Base-by-base conservation (phyloP, 2,888 invertebrate species). In the Ischnura elegans region DNA sequence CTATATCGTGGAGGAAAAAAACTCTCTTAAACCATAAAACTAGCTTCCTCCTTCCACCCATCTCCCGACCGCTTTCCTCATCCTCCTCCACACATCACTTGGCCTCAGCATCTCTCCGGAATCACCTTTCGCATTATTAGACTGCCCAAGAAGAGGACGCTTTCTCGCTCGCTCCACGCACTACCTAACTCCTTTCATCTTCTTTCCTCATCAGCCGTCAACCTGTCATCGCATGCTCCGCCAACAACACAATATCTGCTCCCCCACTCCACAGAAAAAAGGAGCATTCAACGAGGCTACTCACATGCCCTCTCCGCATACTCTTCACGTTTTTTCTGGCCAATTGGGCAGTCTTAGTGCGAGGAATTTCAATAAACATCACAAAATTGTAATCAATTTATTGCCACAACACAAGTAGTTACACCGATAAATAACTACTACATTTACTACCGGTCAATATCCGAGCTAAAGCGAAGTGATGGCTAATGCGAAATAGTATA, bases 121-220 rank as follows among this genome's bases (percentile, higher is more conserved):
- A 76, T 36, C 13, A 16, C 29, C 36, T 76, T 76, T 76, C 76
- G 76, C 76, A 76, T 76, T 29, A 76, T 36, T 76, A 76, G 13
- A 76, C 36, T 76, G 61, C 76, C 36, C 36, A 10, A n/a, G n/a
- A n/a, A n/a, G n/a, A n/a, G 29, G 10, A 76, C 29, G 76, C 76
- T 36, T 76, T 76, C 76, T 76, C 76, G 76, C 76, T 25, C 76
- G 21, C 16, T n/a, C n/a, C 76, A 36, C 13, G 36, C n/a, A 29
- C n/a, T 19, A 2, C 61, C 61, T 19, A 4, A 8, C n/a, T n/a
- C 10, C n/a, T n/a, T n/a, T 19, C 61, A n/a, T 61, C 61, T 61
- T 61, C n/a, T n/a, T 10, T 61, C 42, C 43, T 21, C 85, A 85
- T 85, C 85, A 42, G 42, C 45, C 85, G 85, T 85, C 85, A 85